Evolutionary conservation across 2,113 vertebrate species (phyloP).

Genomic region (Paradoxurus hermaphroditus): DNA sequence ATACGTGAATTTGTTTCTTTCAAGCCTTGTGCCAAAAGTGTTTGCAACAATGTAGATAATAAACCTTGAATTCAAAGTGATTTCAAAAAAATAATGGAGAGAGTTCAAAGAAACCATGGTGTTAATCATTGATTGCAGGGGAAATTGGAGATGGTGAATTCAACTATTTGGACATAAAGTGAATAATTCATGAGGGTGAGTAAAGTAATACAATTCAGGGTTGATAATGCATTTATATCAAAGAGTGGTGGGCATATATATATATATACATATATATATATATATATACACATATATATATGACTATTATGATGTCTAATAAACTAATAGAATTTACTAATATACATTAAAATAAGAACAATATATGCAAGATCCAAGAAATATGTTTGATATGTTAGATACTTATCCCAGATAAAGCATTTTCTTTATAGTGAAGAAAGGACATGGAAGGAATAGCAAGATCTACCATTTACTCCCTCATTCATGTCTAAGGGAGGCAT

Average conservation of each 20-base stretch:
- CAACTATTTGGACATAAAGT: neutral
- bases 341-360: neutral
- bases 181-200: neutral
- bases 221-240: neutral
- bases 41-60: neutral
- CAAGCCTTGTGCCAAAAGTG: neutral
- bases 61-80: neutral
- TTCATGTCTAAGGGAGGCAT: no score
- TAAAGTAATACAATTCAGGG: neutral
- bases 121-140: neutral
- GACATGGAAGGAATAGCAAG: neutral
- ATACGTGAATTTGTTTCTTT: conserved; percentile 17
- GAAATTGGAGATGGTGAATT: neutral
- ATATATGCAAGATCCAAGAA: neutral
- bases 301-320: neutral
- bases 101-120: neutral
- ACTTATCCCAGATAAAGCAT: neutral
- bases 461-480: neutral
- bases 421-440: neutral
- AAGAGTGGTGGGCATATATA: neutral
- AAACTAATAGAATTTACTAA: neutral
- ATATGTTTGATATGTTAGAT: neutral
- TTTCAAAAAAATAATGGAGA: conserved; percentile 16
- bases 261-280: no score
- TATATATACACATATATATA: no score